Evolutionary conservation across 2,113 vertebrate genomes (phyloP).

Genomic region (Seriola rivoliana): DNA sequence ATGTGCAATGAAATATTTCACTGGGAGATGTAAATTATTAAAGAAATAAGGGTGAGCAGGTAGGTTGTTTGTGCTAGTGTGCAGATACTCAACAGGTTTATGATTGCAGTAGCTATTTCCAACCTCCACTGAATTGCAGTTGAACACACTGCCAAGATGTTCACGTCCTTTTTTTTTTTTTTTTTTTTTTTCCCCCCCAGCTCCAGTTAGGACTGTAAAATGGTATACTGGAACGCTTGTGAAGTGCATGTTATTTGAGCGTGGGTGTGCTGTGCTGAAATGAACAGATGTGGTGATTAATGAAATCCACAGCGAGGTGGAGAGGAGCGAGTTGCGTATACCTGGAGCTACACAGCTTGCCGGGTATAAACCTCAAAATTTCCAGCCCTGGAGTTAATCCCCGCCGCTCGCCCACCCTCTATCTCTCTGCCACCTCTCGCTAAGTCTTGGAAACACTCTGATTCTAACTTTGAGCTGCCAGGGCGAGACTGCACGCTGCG

Average conservation of each 20-base stretch:
- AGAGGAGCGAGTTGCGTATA: conserved; percentile 20
- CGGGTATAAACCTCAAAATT: conserved; percentile 40
- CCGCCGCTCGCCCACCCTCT: conserved; percentile 6
- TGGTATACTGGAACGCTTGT: conserved; percentile 22
- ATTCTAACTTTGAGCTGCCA: conserved; percentile 22
- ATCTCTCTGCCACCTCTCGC: conserved; percentile 25
- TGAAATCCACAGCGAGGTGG: conserved; percentile 52
- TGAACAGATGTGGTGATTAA: conserved; percentile 63
- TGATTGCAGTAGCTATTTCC: conserved; percentile 34
- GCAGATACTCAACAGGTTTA: conserved; percentile 15
- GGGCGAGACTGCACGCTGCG: neutral
- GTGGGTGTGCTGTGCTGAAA: conserved; percentile 32
- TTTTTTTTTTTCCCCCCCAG: neutral
- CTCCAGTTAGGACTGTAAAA: conserved; percentile 28
- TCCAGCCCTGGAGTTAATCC: conserved; percentile 27
- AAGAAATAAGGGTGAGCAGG: neutral
- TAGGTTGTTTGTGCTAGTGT: neutral
- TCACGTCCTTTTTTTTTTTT: neutral
- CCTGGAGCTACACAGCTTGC: conserved; percentile 48
- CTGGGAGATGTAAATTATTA: neutral
- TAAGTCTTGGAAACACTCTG: conserved; percentile 34
- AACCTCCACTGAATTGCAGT: conserved; percentile 22
- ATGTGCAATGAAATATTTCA: neutral
- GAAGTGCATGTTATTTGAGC: conserved; percentile 19
- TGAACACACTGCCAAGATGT: conserved; percentile 43